A percentile compares a stretch with the other conserved stretches of the same genome.
phyloP scores from a whole-genome alignment of 2,888 invertebrate species.

The Ochropleura plecta region DNA sequence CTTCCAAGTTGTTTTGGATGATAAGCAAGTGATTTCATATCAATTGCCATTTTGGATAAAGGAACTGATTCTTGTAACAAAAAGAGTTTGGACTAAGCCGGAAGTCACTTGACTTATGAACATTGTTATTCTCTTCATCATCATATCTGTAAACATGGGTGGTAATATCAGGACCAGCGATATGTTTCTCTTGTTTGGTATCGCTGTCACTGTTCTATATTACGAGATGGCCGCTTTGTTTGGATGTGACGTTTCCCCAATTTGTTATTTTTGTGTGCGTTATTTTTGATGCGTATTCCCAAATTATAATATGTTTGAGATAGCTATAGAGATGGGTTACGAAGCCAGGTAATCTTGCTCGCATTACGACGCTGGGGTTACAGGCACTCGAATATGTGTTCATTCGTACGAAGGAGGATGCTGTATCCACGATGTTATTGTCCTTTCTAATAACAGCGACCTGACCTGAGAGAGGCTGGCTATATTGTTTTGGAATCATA shows the following conservation, averaged over 20 bases:
- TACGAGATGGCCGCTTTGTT: too few relatives aligned
- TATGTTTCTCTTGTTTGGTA: too few relatives aligned
- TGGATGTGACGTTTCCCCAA: too few relatives aligned
- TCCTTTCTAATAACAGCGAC: neutral
- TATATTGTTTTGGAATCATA: neutral
- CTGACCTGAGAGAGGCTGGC: neutral
- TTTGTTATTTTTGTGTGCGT: too few relatives aligned
- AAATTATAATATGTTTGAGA: too few relatives aligned
- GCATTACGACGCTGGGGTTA: neutral
- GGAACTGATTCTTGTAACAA: slow-evolving; percentile 30
- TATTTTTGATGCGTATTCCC: too few relatives aligned
- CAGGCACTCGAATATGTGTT: neutral
- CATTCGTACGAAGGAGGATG: neutral
- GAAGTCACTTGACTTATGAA: neutral
- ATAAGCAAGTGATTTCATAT: slow-evolving; percentile 40
- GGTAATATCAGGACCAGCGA: too few relatives aligned
- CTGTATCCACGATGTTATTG: neutral
- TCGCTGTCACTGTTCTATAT: too few relatives aligned
- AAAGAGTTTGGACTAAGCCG: neutral
- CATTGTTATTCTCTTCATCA: neutral
- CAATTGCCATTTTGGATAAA: slow-evolving; percentile 23
- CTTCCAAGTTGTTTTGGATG: slow-evolving; percentile 29
- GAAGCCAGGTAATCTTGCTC: neutral
- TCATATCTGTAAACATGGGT: neutral
- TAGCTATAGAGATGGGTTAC: too few relatives aligned